Evolutionary conservation across 1,140 invertebrate species (phyloP).

Genomic region (Ceratina calcarata): DNA sequence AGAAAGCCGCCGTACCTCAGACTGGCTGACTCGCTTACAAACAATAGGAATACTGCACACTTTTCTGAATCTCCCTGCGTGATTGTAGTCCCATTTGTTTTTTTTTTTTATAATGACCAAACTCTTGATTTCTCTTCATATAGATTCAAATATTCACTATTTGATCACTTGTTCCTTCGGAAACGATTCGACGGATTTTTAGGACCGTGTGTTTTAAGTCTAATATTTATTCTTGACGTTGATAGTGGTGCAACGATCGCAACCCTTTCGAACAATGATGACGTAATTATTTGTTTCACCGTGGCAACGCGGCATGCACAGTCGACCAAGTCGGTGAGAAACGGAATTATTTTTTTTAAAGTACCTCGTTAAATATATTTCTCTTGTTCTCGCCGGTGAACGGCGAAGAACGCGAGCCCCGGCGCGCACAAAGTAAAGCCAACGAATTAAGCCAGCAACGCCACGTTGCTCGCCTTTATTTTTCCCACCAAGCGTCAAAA

Average conservation of each 20-base stretch:
- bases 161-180: background rate
- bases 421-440: constrained; percentile 14
- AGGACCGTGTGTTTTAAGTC: background rate
- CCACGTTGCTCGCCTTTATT: constrained; percentile 27
- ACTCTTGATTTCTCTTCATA: constrained; percentile 14
- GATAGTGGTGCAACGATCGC: constrained; percentile 8
- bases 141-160: background rate
- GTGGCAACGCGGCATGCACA: background rate
- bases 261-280: constrained; percentile 5
- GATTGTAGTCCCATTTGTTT: background rate
- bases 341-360: constrained; percentile 43
- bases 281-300: constrained; percentile 29
- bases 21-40: constrained; percentile 2
- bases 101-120: constrained; percentile 11
- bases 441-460: constrained; percentile 42
- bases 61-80: constrained; percentile 27
- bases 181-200: background rate
- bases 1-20: background rate
- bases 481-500: constrained; percentile 35
- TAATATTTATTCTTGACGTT: background rate
- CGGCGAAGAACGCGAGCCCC: constrained; percentile 11
- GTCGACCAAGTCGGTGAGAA: constrained; percentile 11
- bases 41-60: constrained; percentile 32
- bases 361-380: constrained; percentile 50
- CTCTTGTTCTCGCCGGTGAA: constrained; percentile 11